These are phyloP conservation scores for Recurvirostra avosetta DNA, from an alignment of 2,113 vertebrate species.

Conservation along the genomic window DNA sequence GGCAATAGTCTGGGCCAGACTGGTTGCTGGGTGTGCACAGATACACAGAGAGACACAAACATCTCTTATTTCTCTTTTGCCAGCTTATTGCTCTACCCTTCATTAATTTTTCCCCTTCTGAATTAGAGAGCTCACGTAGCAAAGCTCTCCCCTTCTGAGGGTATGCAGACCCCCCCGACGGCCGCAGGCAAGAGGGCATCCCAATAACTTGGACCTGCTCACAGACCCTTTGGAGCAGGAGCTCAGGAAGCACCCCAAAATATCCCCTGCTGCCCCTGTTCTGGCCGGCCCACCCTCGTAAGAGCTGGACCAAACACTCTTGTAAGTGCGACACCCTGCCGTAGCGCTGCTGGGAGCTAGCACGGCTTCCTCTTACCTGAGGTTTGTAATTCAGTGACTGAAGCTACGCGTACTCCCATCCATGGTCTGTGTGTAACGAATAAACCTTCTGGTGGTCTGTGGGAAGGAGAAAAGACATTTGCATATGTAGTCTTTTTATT, in stretches of 20 bases:
- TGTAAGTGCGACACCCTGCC: no score
- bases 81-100: background rate
- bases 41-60: background rate
- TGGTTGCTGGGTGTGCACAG: background rate
- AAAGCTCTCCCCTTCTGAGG: background rate
- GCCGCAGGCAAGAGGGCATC: background rate
- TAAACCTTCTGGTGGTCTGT: background rate
- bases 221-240: background rate
- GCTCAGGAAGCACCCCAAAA: background rate
- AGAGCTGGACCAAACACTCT: no score
- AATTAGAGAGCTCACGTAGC: background rate
- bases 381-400: background rate
- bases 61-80: background rate
- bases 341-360: background rate
- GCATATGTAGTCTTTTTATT: background rate
- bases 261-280: background rate
- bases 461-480: background rate
- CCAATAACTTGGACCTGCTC: background rate
- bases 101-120: background rate
- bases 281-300: background rate
- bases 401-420: background rate
- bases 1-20: background rate
- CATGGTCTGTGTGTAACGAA: background rate
- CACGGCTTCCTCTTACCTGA: background rate
- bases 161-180: no score